Percentiles rank a stretch among this genome's conserved stretches.
Evolutionary conservation across 2,888 invertebrate genomes (phyloP).

Genomic region (Drosophila multiciliata): DNA sequence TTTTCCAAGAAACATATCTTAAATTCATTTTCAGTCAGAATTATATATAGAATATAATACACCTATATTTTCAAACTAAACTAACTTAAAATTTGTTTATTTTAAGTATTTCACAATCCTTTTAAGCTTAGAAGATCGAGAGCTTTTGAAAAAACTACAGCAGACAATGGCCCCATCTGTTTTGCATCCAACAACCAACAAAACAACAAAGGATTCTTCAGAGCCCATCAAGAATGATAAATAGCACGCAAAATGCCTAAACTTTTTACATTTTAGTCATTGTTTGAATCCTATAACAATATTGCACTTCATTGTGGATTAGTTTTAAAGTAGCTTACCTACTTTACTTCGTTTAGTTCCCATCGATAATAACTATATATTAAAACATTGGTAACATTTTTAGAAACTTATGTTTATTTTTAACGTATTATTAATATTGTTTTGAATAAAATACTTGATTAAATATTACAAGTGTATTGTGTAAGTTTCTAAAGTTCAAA

Average conservation of each 20-base stretch:
- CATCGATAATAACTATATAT: neutral
- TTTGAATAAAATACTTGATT: conserved; percentile 54
- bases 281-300: neutral
- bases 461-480: conserved; percentile 33
- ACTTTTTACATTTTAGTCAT: neutral
- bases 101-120: conserved; percentile 39
- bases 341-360: neutral
- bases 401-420: conserved; percentile 41
- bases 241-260: neutral
- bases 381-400: neutral
- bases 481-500: conserved; percentile 27
- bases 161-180: conserved; percentile 25
- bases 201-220: neutral
- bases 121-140: conserved; percentile 28
- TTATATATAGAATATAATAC: neutral
- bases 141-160: conserved; percentile 40
- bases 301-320: neutral
- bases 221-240: neutral
- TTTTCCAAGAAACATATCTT: neutral
- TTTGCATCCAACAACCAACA: conserved; percentile 1
- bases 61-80: neutral
- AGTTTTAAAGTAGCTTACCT: neutral
- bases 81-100: neutral
- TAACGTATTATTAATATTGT: conserved; percentile 39
- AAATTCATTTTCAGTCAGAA: neutral